Conservation (phyloP, 2,888 invertebrate species). For the Callimorpha dominula region DNA sequence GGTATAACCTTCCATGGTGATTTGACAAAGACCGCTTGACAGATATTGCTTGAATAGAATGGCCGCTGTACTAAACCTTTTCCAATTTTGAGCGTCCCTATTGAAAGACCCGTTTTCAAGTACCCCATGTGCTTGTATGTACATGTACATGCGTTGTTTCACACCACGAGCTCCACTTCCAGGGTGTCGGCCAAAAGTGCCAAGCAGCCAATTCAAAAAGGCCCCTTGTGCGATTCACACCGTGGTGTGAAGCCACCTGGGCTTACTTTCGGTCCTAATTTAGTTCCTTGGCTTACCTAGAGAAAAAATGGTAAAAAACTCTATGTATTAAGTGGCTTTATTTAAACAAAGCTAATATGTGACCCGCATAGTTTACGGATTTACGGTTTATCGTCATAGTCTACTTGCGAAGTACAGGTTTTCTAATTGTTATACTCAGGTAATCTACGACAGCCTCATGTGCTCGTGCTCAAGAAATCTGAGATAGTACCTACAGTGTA, state of each 20-base stretch:
- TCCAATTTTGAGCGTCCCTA: too few species aligned
- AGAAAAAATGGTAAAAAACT: too few species aligned
- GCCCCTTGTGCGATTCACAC: too few species aligned
- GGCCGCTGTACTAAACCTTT: too few species aligned
- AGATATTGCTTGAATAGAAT: too few species aligned
- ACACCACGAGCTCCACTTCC: neutral
- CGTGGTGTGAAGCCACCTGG: neutral
- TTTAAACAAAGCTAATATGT: neutral
- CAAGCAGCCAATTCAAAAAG: too few species aligned
- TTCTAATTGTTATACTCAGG: conserved; percentile 19
- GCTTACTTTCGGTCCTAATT: neutral
- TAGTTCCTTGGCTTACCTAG: neutral
- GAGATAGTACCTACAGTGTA: neutral
- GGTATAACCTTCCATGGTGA: too few species aligned
- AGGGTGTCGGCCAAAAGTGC: too few species aligned
- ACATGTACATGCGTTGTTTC: neutral
- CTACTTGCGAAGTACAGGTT: conserved; percentile 32
- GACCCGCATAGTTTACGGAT: neutral
- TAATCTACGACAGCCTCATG: conserved; percentile 17
- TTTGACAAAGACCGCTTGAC: too few species aligned
- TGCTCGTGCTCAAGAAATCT: neutral
- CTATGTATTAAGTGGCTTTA: neutral
- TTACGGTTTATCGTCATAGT: conserved; percentile 22
- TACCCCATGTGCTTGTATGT: too few species aligned
- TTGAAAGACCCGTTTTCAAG: too few species aligned